These are phyloP conservation scores for Spodoptera exigua DNA, from an alignment of 2,888 invertebrate genomes.

Conservation along the genomic window DNA sequence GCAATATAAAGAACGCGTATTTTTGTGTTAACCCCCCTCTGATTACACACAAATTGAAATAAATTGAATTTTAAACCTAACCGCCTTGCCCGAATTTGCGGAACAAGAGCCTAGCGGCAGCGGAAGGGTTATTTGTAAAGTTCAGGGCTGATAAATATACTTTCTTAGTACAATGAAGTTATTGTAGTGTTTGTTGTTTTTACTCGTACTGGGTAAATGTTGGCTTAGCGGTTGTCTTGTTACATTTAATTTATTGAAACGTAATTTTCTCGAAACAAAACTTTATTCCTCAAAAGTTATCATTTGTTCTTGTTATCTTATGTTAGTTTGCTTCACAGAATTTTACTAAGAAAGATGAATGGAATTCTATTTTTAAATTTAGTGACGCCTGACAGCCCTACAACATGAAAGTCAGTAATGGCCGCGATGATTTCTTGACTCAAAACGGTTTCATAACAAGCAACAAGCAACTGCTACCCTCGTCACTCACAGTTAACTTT, in stretches of 20 bases:
- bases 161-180: slow-evolving; percentile 12
- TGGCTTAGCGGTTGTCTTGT: background rate
- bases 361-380: slow-evolving; percentile 2
- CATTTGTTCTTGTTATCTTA: too few species aligned
- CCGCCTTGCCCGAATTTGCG: slow-evolving; percentile 72
- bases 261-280: too few species aligned
- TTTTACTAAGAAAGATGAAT: background rate
- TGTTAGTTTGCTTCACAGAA: too few species aligned
- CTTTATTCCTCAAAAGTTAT: too few species aligned
- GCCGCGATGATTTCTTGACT: slow-evolving; percentile 83
- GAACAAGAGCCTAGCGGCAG: slow-evolving; percentile 68
- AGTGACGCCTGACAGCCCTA: slow-evolving; percentile 67
- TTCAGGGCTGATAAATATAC: slow-evolving; percentile 68
- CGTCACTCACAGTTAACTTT: slow-evolving; percentile 78
- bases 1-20: slow-evolving; percentile 79
- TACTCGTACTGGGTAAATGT: background rate
- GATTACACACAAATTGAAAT: slow-evolving; percentile 88
- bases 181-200: background rate
- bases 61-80: slow-evolving; percentile 88
- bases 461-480: slow-evolving; percentile 74
- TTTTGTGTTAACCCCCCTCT: slow-evolving; percentile 83
- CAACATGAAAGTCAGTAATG: slow-evolving; percentile 66
- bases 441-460: slow-evolving; percentile 79
- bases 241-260: too few species aligned
- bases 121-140: slow-evolving; percentile 81